Percentiles rank a stretch among this genome's conserved stretches.
Conservation (phyloP, 2,113 vertebrate genomes). For the Xiphophorus maculatus region DNA sequence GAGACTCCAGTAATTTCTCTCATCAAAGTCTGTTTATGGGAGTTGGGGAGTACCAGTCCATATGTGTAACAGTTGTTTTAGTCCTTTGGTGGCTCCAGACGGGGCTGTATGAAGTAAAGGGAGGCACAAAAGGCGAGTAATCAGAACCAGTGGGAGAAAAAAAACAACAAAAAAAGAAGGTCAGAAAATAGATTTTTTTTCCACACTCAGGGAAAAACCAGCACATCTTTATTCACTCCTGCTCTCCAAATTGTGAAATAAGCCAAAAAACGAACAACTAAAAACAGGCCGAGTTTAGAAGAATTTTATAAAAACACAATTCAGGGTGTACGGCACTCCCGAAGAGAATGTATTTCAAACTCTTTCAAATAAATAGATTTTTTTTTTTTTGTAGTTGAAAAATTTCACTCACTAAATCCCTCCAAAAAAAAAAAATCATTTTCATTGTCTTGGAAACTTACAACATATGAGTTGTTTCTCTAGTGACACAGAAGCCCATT, state of each 20-base stretch:
- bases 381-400: not conserved
- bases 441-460: not conserved
- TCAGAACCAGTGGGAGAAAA: not conserved
- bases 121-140: constrained; percentile 2
- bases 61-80: constrained; percentile 4
- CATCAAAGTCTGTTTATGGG: constrained; percentile 10
- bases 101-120: constrained; percentile 1
- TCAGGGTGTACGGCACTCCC: not conserved
- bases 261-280: not conserved
- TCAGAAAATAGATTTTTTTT: not conserved
- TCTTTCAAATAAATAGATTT: not conserved
- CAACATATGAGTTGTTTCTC: not conserved
- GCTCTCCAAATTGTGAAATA: not conserved
- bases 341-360: not conserved
- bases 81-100: not conserved
- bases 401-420: not conserved
- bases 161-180: not conserved
- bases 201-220: not conserved
- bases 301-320: not conserved
- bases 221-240: not conserved
- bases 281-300: not conserved
- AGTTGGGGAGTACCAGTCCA: not conserved
- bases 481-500: not conserved
- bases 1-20: not conserved
- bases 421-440: not conserved